Conservation (phyloP, 2,797 vertebrate species). For the Luscinia luscinia region DNA sequence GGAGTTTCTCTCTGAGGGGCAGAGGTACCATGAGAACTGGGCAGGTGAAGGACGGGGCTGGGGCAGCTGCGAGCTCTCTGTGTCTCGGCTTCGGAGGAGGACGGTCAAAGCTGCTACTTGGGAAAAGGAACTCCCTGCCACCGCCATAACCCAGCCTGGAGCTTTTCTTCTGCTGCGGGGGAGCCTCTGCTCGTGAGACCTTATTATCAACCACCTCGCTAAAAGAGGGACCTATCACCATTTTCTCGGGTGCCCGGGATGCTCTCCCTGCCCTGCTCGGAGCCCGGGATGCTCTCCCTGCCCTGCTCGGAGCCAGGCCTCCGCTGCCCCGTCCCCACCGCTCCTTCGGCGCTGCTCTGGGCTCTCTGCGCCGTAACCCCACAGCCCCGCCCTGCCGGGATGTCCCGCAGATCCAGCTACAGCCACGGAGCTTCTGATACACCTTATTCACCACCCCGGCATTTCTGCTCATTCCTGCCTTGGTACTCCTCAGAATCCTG, state of each 20-base stretch:
- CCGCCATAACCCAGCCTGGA: background rate
- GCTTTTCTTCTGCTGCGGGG: background rate
- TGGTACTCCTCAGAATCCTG: too few species aligned
- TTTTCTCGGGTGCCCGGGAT: background rate
- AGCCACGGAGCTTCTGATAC: background rate
- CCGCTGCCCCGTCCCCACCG: too few species aligned
- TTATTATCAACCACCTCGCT: too few species aligned
- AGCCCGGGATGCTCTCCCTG: background rate
- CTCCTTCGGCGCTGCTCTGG: background rate
- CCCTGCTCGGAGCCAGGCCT: background rate
- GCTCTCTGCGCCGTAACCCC: background rate
- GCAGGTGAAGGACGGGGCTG: background rate
- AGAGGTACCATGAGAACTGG: background rate
- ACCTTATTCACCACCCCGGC: background rate
- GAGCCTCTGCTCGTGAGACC: background rate
- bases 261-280: background rate
- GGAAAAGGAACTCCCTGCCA: background rate
- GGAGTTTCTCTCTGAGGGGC: background rate
- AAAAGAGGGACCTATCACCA: background rate
- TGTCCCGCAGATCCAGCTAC: too few species aligned
- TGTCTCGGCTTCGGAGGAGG: background rate
- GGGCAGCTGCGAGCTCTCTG: background rate
- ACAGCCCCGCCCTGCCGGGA: background rate
- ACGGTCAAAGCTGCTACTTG: background rate
- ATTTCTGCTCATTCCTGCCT: background rate